phyloP scores from a whole-genome alignment of 1,140 invertebrate genomes.

The Microvelia longipes region DNA sequence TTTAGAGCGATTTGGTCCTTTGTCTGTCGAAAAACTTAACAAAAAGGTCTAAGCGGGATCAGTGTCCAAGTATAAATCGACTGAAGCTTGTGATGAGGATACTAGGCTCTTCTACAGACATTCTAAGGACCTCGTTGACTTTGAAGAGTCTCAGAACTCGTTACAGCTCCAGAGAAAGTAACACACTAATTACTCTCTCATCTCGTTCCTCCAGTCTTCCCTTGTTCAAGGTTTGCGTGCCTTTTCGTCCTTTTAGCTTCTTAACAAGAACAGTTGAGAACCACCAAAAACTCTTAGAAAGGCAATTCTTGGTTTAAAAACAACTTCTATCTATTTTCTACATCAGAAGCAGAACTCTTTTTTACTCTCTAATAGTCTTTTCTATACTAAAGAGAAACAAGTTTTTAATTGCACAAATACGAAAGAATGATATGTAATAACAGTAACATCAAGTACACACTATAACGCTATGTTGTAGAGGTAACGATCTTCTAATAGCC shows the following conservation, averaged over 20 bases:
- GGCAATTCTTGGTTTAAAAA: too few relatives aligned
- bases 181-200: background rate
- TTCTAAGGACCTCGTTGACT: background rate
- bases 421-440: background rate
- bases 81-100: too few relatives aligned
- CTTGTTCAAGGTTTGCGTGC: background rate
- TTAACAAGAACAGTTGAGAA: background rate
- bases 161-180: background rate
- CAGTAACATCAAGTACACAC: background rate
- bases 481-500: background rate
- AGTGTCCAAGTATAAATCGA: too few relatives aligned
- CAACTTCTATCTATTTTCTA: too few relatives aligned
- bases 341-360: too few relatives aligned
- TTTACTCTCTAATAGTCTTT: too few relatives aligned
- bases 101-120: too few relatives aligned
- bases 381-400: too few relatives aligned
- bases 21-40: too few relatives aligned
- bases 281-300: background rate
- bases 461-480: background rate
- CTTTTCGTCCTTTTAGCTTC: background rate
- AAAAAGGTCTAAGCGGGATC: too few relatives aligned
- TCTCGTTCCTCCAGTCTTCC: background rate
- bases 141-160: too few relatives aligned
- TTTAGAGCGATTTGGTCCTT: too few relatives aligned
- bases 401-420: background rate